A percentile compares a stretch with the other conserved stretches of the same genome.
Evolutionary conservation across 2,797 vertebrate species (phyloP).

Genomic region (Hippopotamyrus pictus): DNA sequence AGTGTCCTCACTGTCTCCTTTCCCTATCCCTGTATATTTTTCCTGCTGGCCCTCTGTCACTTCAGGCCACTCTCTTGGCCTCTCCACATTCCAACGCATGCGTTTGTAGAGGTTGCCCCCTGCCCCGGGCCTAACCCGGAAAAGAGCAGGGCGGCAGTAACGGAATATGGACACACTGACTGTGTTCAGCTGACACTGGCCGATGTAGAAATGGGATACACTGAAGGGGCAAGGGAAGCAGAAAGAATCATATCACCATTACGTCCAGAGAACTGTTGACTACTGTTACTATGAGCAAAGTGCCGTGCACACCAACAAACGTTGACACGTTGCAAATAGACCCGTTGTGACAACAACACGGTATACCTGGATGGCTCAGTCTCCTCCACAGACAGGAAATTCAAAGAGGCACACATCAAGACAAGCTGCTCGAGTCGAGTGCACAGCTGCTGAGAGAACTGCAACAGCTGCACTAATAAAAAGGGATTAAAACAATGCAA

Average conservation of each 20-base stretch:
- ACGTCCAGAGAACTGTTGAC: background rate
- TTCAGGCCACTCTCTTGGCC: background rate
- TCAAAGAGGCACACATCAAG: slow-evolving; percentile 56
- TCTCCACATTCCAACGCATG: slow-evolving; percentile 78
- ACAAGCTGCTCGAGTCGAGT: slow-evolving; percentile 67
- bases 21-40: slow-evolving; percentile 22
- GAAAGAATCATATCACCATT: background rate
- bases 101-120: slow-evolving; percentile 64
- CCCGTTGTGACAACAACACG: background rate
- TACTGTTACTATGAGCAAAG: background rate
- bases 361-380: slow-evolving; percentile 60
- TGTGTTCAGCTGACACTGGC: slow-evolving; percentile 55
- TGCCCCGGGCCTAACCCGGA: slow-evolving; percentile 32
- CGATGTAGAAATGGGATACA: slow-evolving; percentile 69
- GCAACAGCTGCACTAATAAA: slow-evolving; percentile 54
- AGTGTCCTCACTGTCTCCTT: background rate
- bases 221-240: slow-evolving; percentile 44
- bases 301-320: background rate
- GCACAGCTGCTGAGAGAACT: slow-evolving; percentile 72
- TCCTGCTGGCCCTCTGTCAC: slow-evolving; percentile 20
- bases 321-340: background rate
- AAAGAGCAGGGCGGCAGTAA: slow-evolving; percentile 62
- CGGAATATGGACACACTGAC: slow-evolving; percentile 62
- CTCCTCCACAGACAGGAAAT: slow-evolving; percentile 65
- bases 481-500: background rate